phyloP scores from a whole-genome alignment of 2,113 vertebrate species.

The Fulmarus glacialis region DNA sequence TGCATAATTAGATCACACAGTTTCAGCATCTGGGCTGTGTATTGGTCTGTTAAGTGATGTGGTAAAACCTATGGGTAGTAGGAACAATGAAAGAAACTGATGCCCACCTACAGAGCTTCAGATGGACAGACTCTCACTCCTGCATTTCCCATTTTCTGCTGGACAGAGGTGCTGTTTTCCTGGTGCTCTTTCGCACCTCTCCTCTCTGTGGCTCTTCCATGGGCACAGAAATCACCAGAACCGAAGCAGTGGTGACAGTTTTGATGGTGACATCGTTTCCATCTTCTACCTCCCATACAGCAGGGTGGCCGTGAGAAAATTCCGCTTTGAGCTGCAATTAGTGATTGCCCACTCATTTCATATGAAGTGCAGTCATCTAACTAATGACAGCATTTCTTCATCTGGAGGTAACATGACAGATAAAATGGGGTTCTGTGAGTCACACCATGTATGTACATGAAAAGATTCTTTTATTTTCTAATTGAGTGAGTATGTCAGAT shows the following conservation, averaged over 20 bases:
- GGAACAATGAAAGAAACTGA: not conserved
- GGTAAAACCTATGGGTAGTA: not conserved
- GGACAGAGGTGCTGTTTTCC: not conserved
- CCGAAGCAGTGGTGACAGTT: not conserved
- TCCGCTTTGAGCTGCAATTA: not conserved
- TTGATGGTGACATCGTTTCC: not conserved
- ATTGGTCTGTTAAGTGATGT: not conserved
- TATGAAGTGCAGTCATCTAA: not conserved
- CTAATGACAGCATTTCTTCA: not conserved
- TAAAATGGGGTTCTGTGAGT: not conserved
- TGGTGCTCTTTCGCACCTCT: not conserved
- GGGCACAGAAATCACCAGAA: not conserved
- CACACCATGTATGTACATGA: not conserved
- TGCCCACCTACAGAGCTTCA: not conserved
- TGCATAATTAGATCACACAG: slow-evolving; percentile 36
- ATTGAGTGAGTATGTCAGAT: not conserved
- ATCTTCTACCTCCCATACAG: not conserved
- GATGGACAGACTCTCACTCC: not conserved
- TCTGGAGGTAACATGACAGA: not conserved
- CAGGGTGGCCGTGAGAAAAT: not conserved
- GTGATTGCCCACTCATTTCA: not conserved
- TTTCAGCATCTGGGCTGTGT: not conserved
- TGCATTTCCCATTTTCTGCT: not conserved
- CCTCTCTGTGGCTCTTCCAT: not conserved
- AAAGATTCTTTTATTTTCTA: not conserved